Percentiles rank a stretch among this genome's conserved stretches.
Evolutionary conservation across 2,113 vertebrate genomes (phyloP).

Genomic region (Philantomba maxwellii): DNA sequence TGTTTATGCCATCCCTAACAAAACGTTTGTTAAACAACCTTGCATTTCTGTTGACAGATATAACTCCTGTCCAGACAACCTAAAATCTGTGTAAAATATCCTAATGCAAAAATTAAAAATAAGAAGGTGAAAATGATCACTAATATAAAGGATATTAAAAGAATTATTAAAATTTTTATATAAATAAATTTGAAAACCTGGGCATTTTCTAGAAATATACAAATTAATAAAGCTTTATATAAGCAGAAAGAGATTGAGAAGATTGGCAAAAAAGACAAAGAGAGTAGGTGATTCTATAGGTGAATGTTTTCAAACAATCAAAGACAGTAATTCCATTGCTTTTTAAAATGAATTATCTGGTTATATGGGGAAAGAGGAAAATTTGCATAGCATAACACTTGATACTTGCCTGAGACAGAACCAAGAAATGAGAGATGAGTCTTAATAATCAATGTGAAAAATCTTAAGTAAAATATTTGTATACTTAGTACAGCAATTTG

Average conservation of each 20-base stretch:
- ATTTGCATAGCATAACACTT: background rate
- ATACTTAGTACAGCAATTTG: background rate
- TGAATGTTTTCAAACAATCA: background rate
- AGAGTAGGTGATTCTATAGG: background rate
- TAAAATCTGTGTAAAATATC: constrained; percentile 32
- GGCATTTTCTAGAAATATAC: constrained; percentile 9
- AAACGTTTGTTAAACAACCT: constrained; percentile 5
- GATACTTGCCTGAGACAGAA: background rate
- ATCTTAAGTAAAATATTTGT: background rate
- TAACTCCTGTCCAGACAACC: background rate
- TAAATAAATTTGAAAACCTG: constrained; percentile 34
- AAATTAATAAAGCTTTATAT: constrained; percentile 10
- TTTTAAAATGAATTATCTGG: background rate
- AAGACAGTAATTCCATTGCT: background rate
- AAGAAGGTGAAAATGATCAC: background rate
- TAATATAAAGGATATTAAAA: constrained; percentile 6
- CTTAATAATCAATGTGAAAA: constrained; percentile 2
- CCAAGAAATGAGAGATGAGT: background rate
- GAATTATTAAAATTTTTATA: background rate
- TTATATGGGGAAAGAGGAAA: background rate
- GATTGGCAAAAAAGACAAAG: background rate
- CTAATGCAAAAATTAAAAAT: constrained; percentile 24
- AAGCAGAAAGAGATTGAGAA: background rate
- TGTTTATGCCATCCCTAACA: background rate
- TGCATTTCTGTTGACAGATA: background rate